phyloP scores from a whole-genome alignment of 2,113 vertebrate genomes.

The Hemicordylus capensis region DNA sequence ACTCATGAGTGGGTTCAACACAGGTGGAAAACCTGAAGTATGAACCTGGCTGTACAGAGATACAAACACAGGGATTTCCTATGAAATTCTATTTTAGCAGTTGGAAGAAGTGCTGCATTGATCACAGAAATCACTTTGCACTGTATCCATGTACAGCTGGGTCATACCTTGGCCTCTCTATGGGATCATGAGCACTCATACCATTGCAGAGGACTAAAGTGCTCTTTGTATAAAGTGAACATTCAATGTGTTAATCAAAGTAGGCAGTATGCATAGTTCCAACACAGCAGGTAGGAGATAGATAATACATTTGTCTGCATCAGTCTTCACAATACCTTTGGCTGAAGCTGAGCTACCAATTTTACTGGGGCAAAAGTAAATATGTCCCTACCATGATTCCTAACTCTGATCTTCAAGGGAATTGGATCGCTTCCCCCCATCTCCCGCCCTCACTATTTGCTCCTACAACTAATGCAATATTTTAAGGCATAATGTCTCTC shows the following conservation, averaged over 20 bases:
- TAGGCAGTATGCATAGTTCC: not conserved
- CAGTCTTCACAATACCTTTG: not conserved
- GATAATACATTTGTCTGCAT: constrained; percentile 9
- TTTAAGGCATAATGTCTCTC: constrained; percentile 35
- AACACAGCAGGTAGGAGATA: constrained; percentile 6
- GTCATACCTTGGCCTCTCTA: not conserved
- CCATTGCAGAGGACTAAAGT: not conserved
- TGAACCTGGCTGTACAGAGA: not conserved
- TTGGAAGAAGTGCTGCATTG: not conserved
- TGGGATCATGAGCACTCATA: not conserved
- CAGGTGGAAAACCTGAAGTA: not conserved
- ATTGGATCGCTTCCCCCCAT: not conserved
- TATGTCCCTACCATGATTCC: constrained; percentile 21
- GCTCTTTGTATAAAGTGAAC: not conserved
- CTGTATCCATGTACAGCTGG: not conserved
- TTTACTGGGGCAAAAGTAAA: constrained; percentile 39
- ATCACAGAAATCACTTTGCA: not conserved
- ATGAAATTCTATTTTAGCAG: not conserved
- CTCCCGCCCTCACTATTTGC: not conserved
- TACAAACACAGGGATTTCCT: not conserved
- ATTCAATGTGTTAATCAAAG: not conserved
- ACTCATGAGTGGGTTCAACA: not conserved
- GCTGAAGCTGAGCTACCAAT: not conserved
- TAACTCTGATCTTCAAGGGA: constrained; percentile 42
- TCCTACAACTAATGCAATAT: constrained; percentile 13